These are phyloP conservation scores for Parochlus steinenii DNA, from an alignment of 2,888 invertebrate genomes.

Conservation along the genomic window DNA sequence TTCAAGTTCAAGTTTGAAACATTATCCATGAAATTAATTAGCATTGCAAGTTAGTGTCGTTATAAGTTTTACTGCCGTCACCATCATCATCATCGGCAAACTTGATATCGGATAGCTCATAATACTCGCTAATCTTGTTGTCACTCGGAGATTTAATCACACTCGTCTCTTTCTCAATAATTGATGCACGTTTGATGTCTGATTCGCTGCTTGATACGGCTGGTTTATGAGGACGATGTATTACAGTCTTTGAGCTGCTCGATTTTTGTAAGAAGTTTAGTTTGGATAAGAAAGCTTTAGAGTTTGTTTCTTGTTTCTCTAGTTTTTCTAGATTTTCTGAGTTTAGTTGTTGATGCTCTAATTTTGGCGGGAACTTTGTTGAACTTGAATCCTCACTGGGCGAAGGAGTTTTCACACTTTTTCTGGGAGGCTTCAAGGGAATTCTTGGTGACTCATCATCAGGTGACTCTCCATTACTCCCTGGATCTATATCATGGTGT, in stretches of 20 bases:
- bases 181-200: conserved; percentile 18
- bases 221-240: conserved; percentile 26
- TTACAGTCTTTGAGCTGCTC: too few species aligned
- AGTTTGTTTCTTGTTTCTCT: conserved; percentile 19
- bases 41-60: too few species aligned
- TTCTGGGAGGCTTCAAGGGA: conserved; percentile 27
- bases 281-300: conserved; percentile 12
- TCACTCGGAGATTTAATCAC: conserved; percentile 46
- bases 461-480: conserved; percentile 50
- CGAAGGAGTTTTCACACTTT: conserved; percentile 17
- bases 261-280: conserved; percentile 13
- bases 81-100: conserved; percentile 45
- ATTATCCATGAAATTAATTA: too few species aligned
- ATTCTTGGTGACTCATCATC: conserved; percentile 36
- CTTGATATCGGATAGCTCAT: conserved; percentile 45
- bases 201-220: conserved; percentile 22
- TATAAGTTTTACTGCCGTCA: too few species aligned
- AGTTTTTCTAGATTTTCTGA: conserved; percentile 32
- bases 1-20: too few species aligned
- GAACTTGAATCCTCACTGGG: conserved; percentile 29
- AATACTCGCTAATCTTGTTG: conserved; percentile 34
- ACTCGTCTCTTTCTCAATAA: conserved; percentile 45
- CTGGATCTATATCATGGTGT: conserved; percentile 36
- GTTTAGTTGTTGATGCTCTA: conserved; percentile 18
- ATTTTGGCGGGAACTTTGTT: conserved; percentile 27